These are phyloP conservation scores for Tetramorium alpestre DNA, from an alignment of 1,140 invertebrate genomes.

Conservation along the genomic window DNA sequence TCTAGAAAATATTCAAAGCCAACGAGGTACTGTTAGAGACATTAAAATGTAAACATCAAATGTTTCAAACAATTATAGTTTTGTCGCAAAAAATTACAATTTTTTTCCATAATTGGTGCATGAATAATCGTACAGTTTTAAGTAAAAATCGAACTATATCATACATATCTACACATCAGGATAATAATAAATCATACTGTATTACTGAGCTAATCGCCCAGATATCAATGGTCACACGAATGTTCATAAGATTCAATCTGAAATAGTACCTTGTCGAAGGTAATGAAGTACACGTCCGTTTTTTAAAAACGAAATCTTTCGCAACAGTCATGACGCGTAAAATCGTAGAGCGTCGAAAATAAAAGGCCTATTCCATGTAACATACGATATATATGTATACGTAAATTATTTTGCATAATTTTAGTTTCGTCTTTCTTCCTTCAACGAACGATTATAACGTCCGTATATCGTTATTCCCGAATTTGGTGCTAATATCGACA, in stretches of 20 bases:
- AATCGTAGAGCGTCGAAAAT: constrained; percentile 35
- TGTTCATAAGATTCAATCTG: background rate
- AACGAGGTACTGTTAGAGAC: background rate
- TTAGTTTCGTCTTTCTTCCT: constrained; percentile 58
- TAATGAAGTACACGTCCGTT: background rate
- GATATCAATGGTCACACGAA: background rate
- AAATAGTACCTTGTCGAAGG: constrained; percentile 1
- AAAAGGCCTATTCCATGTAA: constrained; percentile 64
- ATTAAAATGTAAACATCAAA: background rate
- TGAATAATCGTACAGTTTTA: background rate
- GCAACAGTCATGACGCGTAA: background rate
- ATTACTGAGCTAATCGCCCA: background rate
- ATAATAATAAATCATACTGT: background rate
- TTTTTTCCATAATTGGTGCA: background rate
- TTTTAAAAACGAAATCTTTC: constrained; percentile 39
- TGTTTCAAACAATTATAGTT: background rate
- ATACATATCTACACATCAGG: background rate
- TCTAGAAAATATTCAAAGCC: background rate
- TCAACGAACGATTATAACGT: background rate
- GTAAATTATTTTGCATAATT: constrained; percentile 73
- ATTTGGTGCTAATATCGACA: background rate
- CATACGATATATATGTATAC: constrained; percentile 62
- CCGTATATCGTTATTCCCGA: background rate
- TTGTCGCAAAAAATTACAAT: background rate
- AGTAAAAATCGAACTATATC: background rate